A percentile compares a stretch with the other conserved stretches of the same genome.
These are phyloP conservation scores for Scolopax rusticola DNA, from an alignment of 2,797 vertebrate species.

Conservation along the genomic window DNA sequence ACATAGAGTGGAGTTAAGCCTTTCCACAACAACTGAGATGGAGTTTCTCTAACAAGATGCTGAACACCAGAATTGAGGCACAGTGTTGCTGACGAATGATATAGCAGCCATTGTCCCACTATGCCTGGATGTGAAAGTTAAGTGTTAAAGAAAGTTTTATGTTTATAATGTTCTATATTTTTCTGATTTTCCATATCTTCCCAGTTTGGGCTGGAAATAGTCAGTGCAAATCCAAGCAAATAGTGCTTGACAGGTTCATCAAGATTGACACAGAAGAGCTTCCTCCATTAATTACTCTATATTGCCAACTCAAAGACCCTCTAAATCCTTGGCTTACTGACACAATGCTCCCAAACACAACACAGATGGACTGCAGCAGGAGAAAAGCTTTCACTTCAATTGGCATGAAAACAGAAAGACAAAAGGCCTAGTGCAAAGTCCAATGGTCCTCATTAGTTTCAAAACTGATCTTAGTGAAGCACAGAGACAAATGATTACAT, in stretches of 20 bases:
- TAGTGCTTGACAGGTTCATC: background rate
- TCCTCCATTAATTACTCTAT: background rate
- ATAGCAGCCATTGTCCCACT: background rate
- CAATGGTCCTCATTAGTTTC: background rate
- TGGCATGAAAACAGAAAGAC: conserved; percentile 6
- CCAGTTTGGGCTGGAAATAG: background rate
- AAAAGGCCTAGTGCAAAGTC: background rate
- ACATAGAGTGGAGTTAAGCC: background rate
- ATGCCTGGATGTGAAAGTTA: background rate
- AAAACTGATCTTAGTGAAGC: background rate
- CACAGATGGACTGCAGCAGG: background rate
- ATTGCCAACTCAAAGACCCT: background rate
- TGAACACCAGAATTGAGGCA: background rate
- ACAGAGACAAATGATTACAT: background rate
- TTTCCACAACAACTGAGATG: background rate
- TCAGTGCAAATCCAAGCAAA: background rate
- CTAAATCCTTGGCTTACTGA: background rate
- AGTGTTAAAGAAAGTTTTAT: background rate
- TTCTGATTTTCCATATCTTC: background rate
- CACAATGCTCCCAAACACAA: background rate
- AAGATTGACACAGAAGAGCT: background rate
- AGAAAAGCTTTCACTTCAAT: background rate
- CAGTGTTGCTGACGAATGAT: background rate
- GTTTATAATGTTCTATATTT: background rate
- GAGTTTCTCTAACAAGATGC: background rate